Base-by-base conservation (phyloP, 2,888 invertebrate genomes). In the Fissipunctia ypsillon region DNA sequence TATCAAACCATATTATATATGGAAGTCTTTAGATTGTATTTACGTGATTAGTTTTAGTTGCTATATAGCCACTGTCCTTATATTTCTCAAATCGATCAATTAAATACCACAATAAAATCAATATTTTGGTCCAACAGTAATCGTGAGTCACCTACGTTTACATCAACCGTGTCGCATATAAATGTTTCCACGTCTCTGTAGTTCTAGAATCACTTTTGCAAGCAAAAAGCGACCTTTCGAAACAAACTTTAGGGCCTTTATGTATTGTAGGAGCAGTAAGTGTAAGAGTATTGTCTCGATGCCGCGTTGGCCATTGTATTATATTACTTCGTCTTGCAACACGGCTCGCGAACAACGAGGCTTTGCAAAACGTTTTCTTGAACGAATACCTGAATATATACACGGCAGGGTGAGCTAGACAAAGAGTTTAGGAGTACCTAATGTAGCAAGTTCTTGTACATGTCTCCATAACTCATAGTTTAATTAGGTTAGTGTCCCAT, bases 241-340 rank as follows among this genome's bases (percentile, higher is more conserved):
- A 75, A 79, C 63, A 52, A 77, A 74, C 70, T 81, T 76, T 85
- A 87, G 87, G 84, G 87, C 69, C 69, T 84, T 81, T 80, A 81
- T 70, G 80, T 83, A 82, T 78, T 88, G 83, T 82, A 85, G 85
- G 83, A 85, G 83, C 84, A 86, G 86, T 90, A 88, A 90, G 87
- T 85, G 88, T 88, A 85, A 86, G 89, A 87, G 91, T 91, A 94
- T 94, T 94, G 94, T 94, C 91, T 91, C 88, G 81, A 89, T 86
- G 90, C 91, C 89, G 87, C 82, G 87, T 87, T 89, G 87, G 84
- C 92, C 87, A 94, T 94, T 94, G 94, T 93, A 88, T 92, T 92
- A 88, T 90, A 89, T 92, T 91, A 86, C 91, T 90, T 84, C 89
- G 88, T 89, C 89, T 93, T 94, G 90, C 93, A 90, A 92, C 92